Conservation (phyloP, 1,140 invertebrate species). For the Leptoteleia sp. region DNA sequence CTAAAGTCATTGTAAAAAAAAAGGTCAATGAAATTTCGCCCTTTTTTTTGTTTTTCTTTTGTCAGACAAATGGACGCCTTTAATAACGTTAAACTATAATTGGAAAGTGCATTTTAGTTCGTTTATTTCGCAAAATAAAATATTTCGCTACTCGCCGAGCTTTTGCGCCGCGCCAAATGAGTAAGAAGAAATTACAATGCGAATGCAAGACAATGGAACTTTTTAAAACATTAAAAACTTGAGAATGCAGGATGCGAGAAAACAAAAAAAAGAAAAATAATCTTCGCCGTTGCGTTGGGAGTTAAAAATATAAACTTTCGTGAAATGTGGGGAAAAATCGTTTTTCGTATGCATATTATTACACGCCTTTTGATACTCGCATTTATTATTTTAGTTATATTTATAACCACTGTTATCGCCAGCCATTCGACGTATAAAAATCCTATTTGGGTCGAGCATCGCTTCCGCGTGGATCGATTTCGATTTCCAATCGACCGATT, state of each 20-base stretch:
- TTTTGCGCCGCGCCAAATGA: slow-evolving; percentile 34
- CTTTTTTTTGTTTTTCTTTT: too few relatives aligned
- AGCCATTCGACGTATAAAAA: slow-evolving; percentile 8
- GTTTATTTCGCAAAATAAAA: slow-evolving; percentile 35
- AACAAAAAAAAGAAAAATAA: too few relatives aligned
- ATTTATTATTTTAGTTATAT: slow-evolving; percentile 13
- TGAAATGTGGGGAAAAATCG: slow-evolving; percentile 41
- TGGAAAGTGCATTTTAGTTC: slow-evolving; percentile 36
- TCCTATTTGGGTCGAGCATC: slow-evolving; percentile 22
- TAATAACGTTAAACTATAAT: slow-evolving; percentile 55
- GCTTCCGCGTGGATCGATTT: slow-evolving; percentile 25
- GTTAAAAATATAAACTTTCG: slow-evolving; percentile 41
- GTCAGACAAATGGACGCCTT: slow-evolving; percentile 13
- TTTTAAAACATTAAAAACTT: slow-evolving; percentile 61
- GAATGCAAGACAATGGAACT: slow-evolving; percentile 54
- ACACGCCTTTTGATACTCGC: slow-evolving; percentile 16
- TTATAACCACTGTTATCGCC: too few relatives aligned
- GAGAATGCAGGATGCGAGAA: slow-evolving; percentile 40
- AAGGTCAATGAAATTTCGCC: too few relatives aligned
- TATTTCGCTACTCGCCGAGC: too few relatives aligned
- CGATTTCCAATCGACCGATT: slow-evolving; percentile 24
- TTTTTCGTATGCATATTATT: slow-evolving; percentile 45
- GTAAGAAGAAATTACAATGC: slow-evolving; percentile 60
- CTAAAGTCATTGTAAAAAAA: slow-evolving; percentile 3
- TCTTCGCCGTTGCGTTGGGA: slow-evolving; percentile 21